These are phyloP conservation scores for Spilosoma lubricipeda DNA, from an alignment of 2,888 invertebrate species.

Conservation along the genomic window DNA sequence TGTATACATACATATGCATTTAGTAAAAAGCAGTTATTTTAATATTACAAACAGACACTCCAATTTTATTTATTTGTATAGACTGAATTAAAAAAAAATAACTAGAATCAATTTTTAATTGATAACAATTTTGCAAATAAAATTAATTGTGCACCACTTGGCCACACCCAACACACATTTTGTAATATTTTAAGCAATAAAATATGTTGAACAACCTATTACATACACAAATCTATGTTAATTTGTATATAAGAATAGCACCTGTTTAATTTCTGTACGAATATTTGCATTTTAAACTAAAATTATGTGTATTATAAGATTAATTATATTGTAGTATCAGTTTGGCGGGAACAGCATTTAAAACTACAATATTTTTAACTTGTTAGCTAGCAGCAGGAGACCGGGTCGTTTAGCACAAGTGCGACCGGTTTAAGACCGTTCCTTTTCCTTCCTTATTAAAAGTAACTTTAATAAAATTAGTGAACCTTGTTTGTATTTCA, in stretches of 20 bases:
- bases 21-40: too few species aligned
- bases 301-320: conserved; percentile 57
- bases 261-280: conserved; percentile 51
- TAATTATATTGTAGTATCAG: conserved; percentile 61
- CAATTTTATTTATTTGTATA: too few species aligned
- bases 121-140: conserved; percentile 24
- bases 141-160: conserved; percentile 30
- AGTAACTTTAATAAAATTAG: background rate
- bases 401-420: conserved; percentile 15
- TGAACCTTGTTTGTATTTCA: background rate
- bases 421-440: conserved; percentile 8
- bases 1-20: too few species aligned
- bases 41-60: too few species aligned
- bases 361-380: conserved; percentile 40
- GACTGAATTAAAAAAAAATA: background rate
- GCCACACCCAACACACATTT: conserved; percentile 41
- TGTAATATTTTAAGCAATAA: conserved; percentile 37
- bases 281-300: conserved; percentile 41
- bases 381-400: conserved; percentile 40
- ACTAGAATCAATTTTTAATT: conserved; percentile 13
- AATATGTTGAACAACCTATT: conserved; percentile 31
- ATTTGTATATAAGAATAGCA: conserved; percentile 48
- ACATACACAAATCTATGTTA: conserved; percentile 41
- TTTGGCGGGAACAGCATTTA: conserved; percentile 48
- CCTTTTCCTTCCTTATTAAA: conserved; percentile 3